Percentiles rank a stretch among this genome's conserved stretches.
Conservation (phyloP, 1,140 invertebrate genomes). For the Oedothorax gibbosus region DNA sequence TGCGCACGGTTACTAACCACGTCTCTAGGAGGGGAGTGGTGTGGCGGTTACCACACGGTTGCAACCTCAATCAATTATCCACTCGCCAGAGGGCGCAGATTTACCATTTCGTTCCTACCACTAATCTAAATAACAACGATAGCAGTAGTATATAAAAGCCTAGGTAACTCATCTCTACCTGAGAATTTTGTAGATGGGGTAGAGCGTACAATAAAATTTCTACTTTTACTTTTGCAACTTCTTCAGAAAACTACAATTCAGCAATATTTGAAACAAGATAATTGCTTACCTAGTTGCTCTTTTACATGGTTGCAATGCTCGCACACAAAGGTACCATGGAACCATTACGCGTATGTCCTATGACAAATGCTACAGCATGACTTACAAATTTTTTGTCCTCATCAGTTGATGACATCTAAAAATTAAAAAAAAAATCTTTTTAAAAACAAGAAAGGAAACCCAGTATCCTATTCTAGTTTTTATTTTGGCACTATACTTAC, state of each 20-base stretch:
- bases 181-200: too few species aligned
- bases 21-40: too few species aligned
- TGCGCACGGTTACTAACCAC: too few species aligned
- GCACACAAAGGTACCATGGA: constrained; percentile 40
- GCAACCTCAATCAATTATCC: too few species aligned
- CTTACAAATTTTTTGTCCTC: constrained; percentile 48
- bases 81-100: too few species aligned
- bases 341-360: constrained; percentile 44
- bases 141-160: too few species aligned
- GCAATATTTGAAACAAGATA: background rate
- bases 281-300: constrained; percentile 29
- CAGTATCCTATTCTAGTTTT: background rate
- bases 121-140: too few species aligned
- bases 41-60: too few species aligned
- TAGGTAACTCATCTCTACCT: too few species aligned
- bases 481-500: background rate
- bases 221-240: too few species aligned
- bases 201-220: too few species aligned
- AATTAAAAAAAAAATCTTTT: background rate
- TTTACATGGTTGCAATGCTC: constrained; percentile 35
- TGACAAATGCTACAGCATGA: constrained; percentile 47
- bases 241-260: background rate
- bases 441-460: background rate
- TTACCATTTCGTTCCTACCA: too few species aligned
- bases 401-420: background rate